Evolutionary conservation across 2,797 vertebrate species (phyloP), one percentile per base, ranked within the genome.

Genomic region (Syngnathus acus): DNA sequence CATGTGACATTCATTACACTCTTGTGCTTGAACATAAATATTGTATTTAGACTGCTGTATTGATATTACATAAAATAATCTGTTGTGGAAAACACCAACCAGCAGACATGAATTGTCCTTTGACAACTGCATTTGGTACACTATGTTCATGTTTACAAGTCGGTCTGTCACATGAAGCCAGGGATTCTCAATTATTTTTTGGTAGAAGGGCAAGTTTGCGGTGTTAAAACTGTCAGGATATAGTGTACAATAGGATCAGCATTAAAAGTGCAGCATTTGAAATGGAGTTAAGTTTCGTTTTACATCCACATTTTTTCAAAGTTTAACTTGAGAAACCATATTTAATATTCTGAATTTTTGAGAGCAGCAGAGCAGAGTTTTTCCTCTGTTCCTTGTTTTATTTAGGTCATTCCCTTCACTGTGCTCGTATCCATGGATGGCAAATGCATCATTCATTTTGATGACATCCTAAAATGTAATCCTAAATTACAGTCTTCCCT

Each of bases 401-500:
- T 48, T 17, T 23, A 7, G 9, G 48, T 38, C 32, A 32, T 17
- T 64, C 9, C 23, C 45, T n/a, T 64, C 47, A 21, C 19, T 68
- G 26, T n/a, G 42, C 43, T 48, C 9, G 43, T 19, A 47, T 32
- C 3, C 21, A 4, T 38, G 63, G 70, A 71, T 54, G 57, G 23
- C 37, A 74, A 69, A 77, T 64, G 53, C 70, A 76, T 85, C 69
- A 72, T 75, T 82, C 75, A 82, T 65, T 76, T 68, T 81, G 32
- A 83, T 70, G 62, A 63, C 32, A 63, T 68, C 76, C 60, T 81
- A 82, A 78, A 82, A 62, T 45, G 40, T 16, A 62, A 62, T 14
- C 60, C 40, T 26, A 62, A 26, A 45, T 62, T 23, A 62, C 60
- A 62, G 11, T 16, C 81, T 68, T 74, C 61, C 58, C 51, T 11